These are phyloP conservation scores for Mythimna loreyi DNA, from an alignment of 2,888 invertebrate species.

Conservation along the genomic window DNA sequence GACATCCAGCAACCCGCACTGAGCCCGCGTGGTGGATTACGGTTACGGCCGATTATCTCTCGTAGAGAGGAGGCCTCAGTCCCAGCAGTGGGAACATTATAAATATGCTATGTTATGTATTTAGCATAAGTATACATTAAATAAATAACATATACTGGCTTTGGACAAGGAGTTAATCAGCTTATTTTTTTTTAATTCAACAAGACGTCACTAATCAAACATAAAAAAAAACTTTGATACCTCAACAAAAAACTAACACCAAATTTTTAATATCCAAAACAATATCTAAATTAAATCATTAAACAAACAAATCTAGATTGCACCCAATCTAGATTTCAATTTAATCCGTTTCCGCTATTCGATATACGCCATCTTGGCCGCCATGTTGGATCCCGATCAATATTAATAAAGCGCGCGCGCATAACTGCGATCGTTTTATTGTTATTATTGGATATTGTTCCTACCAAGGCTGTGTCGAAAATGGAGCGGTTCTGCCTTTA, in stretches of 20 bases:
- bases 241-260: not conserved
- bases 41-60: too few relatives aligned
- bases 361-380: slow-evolving; percentile 67
- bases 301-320: slow-evolving; percentile 44
- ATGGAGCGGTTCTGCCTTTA: slow-evolving; percentile 81
- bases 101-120: too few relatives aligned
- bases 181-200: not conserved
- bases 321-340: slow-evolving; percentile 62
- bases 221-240: not conserved
- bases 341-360: slow-evolving; percentile 67
- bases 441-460: slow-evolving; percentile 90
- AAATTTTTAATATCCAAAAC: slow-evolving; percentile 7
- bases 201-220: not conserved
- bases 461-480: slow-evolving; percentile 81
- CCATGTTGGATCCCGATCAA: slow-evolving; percentile 69
- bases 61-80: too few relatives aligned
- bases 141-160: too few relatives aligned
- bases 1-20: too few relatives aligned
- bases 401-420: slow-evolving; percentile 72
- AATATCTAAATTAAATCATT: slow-evolving; percentile 52
- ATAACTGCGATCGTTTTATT: slow-evolving; percentile 78
- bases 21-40: too few relatives aligned
- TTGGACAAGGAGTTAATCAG: not conserved
- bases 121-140: too few relatives aligned
- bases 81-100: too few relatives aligned